These are phyloP conservation scores for Anoplopoma fimbria DNA, from an alignment of 2,113 vertebrate genomes.

Conservation along the genomic window DNA sequence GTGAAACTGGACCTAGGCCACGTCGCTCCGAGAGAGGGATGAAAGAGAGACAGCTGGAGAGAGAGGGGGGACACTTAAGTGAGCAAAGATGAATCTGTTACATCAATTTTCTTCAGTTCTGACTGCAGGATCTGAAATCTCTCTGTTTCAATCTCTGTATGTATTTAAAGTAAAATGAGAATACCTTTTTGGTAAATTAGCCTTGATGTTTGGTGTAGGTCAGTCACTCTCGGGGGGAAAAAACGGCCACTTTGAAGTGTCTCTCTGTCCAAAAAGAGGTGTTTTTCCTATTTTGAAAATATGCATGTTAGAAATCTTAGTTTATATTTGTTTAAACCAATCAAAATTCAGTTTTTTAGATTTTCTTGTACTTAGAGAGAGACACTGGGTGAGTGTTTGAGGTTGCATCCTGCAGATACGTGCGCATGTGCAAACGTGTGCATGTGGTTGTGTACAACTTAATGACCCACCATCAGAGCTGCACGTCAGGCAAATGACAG, in stretches of 20 bases:
- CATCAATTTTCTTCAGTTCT: constrained; percentile 33
- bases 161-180: not conserved
- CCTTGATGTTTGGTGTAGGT: not conserved
- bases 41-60: constrained; percentile 49
- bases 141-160: not conserved
- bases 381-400: not conserved
- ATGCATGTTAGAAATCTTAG: not conserved
- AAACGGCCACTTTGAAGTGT: not conserved
- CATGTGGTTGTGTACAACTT: constrained; percentile 58
- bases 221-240: not conserved
- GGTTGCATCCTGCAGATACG: constrained; percentile 20
- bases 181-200: fast-evolving
- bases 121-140: constrained; percentile 9
- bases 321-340: not conserved
- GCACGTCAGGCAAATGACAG: constrained; percentile 71
- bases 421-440: constrained; percentile 37
- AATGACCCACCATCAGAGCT: constrained; percentile 60
- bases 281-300: not conserved
- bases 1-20: constrained; percentile 75
- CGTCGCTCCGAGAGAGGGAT: constrained; percentile 34
- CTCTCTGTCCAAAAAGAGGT: not conserved
- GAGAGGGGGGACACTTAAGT: not conserved
- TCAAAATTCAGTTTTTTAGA: not conserved
- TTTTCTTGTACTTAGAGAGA: constrained; percentile 1
- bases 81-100: constrained; percentile 27